phyloP scores from a whole-genome alignment of 2,113 vertebrate species.

The Zosterops pallidus region DNA sequence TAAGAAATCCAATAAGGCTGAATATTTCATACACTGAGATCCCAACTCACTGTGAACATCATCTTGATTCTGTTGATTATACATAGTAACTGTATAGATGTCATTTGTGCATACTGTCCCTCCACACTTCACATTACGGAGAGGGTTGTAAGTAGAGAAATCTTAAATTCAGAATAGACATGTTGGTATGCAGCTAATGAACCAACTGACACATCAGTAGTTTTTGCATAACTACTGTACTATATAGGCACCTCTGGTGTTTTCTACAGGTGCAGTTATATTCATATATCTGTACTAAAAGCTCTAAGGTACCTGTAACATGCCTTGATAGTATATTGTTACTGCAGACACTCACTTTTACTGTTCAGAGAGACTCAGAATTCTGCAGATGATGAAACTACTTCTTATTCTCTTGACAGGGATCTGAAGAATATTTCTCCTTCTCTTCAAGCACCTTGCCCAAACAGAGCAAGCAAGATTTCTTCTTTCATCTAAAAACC shows the following conservation, averaged over 20 bases:
- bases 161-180: background rate
- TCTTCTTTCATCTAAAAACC: conserved; percentile 20
- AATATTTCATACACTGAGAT: background rate
- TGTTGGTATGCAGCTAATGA: background rate
- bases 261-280: background rate
- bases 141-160: background rate
- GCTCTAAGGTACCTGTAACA: background rate
- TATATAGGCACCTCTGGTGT: background rate
- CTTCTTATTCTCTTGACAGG: background rate
- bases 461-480: background rate
- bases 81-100: background rate
- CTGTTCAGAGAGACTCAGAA: background rate
- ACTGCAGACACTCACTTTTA: background rate
- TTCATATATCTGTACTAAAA: background rate
- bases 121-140: background rate
- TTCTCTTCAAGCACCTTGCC: background rate
- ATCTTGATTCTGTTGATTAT: background rate
- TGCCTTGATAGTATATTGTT: background rate
- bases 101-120: background rate
- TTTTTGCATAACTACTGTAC: background rate
- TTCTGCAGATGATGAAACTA: background rate
- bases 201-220: background rate
- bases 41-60: background rate
- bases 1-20: background rate
- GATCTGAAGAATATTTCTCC: background rate